Base-by-base conservation (phyloP, 2,888 invertebrate species). In the Vesta saturnalis region DNA sequence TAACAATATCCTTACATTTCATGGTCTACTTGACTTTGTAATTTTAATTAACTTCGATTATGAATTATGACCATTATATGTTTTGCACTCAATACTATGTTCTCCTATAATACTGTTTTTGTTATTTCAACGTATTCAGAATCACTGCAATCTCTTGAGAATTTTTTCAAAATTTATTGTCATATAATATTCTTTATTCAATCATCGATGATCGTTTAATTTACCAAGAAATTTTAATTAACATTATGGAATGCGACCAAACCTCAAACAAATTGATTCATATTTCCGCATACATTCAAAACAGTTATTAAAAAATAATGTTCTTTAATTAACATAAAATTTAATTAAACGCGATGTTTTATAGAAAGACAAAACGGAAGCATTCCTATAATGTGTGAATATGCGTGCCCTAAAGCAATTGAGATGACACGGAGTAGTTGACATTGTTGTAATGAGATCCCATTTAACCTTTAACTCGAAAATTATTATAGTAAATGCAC, bases 371-470 rank as follows among this genome's bases (percentile, higher is more conserved):
- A 52, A 52, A 52, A 21, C 52, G 12, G 19, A 52, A 19, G 19
- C 47, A 1, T 47, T 16, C 15, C 47, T 47, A 8, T 52, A 19
- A 52, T 18, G 52, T 52, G 52, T 52, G 52, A 18, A 52, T 19
- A 19, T 52, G 52, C 52, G 52, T 52, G 52, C 52, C 52, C 52
- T 12, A 52, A 52, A 52, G 2, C 52, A 52, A 52, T 52, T 52
- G 52, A 52, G 8, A 47, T 60, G 46, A 62, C 62, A 62, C 22
- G 55, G 15, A 1, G 35, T 16, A 21, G 52, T 63, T 63, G 63
- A 63, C 46, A 57, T 12, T 16, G 23, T n/a, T 14, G 30, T 64
- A 64, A 64, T 64, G 64, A 64, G 56, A 21, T n/a, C n/a, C 19
- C 39, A 54, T 55, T 62, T 61, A 61, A 55, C 54, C 55, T 61